These are phyloP conservation scores for Centropus unirufus DNA, from an alignment of 2,113 vertebrate genomes.

Conservation along the genomic window DNA sequence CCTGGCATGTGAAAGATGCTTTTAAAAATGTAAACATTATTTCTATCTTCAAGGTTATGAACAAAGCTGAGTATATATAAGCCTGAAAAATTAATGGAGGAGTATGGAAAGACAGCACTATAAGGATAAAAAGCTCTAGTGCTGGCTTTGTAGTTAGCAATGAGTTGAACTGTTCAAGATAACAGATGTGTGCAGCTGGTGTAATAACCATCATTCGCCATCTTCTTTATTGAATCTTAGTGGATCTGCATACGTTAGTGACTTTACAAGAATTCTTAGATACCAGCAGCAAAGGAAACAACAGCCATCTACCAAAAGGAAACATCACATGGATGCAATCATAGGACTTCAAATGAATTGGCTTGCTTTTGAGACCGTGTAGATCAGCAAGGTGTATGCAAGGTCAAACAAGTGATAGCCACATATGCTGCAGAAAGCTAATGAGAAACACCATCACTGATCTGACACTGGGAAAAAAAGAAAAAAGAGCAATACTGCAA, in stretches of 20 bases:
- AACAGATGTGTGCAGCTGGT: neutral
- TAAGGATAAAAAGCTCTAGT: neutral
- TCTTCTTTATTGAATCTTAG: neutral
- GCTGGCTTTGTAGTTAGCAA: accelerated
- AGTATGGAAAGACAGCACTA: accelerated
- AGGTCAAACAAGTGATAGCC: neutral
- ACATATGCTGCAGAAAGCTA: neutral
- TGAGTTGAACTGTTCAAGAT: neutral
- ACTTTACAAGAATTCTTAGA: neutral
- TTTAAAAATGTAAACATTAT: neutral
- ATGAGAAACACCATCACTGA: neutral
- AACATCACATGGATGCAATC: neutral
- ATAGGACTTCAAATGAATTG: neutral
- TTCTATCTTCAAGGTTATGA: neutral
- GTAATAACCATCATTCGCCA: neutral
- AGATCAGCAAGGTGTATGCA: neutral
- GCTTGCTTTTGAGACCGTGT: neutral
- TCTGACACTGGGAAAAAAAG: neutral
- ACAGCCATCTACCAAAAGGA: neutral
- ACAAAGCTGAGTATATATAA: neutral
- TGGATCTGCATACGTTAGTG: neutral
- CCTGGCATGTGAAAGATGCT: neutral
- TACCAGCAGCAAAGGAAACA: neutral
- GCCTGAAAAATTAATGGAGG: neutral
- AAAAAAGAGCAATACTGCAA: neutral